phyloP scores from a whole-genome alignment of 2,888 invertebrate genomes.

The Ypsolopha scabrella region DNA sequence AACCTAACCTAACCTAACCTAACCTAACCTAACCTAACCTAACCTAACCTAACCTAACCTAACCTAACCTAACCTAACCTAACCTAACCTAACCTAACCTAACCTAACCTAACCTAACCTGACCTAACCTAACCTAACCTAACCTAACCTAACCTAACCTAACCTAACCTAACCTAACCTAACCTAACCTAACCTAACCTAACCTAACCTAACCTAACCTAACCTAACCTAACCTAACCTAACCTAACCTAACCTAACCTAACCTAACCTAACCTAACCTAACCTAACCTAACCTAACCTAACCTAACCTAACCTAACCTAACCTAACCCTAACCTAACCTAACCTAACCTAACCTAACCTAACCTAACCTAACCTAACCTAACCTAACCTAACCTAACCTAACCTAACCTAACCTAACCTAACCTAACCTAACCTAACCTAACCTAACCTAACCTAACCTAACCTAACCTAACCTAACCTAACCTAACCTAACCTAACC shows the following conservation, averaged over 20 bases:
- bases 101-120: slow-evolving; percentile 6
- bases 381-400: too few relatives aligned
- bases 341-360: slow-evolving; percentile 7
- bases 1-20: slow-evolving; percentile 7
- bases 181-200: slow-evolving; percentile 5
- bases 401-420: too few relatives aligned
- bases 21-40: slow-evolving; percentile 7
- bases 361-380: too few relatives aligned
- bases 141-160: slow-evolving; percentile 2
- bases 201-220: slow-evolving; percentile 4
- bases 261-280: slow-evolving; percentile 5
- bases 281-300: too few relatives aligned
- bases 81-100: slow-evolving; percentile 7
- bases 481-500: too few relatives aligned
- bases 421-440: too few relatives aligned
- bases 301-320: slow-evolving; percentile 6
- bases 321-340: slow-evolving; percentile 5
- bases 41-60: slow-evolving; percentile 5
- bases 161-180: slow-evolving; percentile 6
- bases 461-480: too few relatives aligned
- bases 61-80: too few relatives aligned
- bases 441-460: too few relatives aligned
- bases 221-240: slow-evolving; percentile 6
- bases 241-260: slow-evolving; percentile 5
- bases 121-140: too few relatives aligned